phyloP scores from a whole-genome alignment of 2,888 invertebrate species.

The Aporophyla nigra region DNA sequence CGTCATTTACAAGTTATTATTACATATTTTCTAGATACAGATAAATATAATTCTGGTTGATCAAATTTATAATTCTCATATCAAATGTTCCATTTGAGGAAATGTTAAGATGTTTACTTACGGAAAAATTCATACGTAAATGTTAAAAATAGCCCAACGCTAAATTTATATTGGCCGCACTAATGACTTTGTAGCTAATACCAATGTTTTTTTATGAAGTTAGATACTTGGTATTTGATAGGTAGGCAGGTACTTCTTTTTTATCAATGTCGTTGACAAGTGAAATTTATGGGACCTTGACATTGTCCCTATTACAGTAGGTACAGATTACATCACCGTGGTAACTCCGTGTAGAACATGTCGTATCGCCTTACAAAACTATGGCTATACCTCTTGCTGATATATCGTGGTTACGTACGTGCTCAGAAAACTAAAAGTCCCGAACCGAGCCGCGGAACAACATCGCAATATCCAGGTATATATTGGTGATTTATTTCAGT shows the following conservation, averaged over 20 bases:
- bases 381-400: conserved; percentile 68
- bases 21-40: conserved; percentile 8
- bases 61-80: not conserved
- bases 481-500: conserved; percentile 61
- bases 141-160: conserved; percentile 31
- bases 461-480: conserved; percentile 47
- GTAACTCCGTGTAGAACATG: conserved; percentile 75
- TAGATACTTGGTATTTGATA: not conserved
- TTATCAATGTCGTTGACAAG: conserved; percentile 61
- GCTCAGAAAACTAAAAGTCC: conserved; percentile 72
- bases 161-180: conserved; percentile 8
- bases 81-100: conserved; percentile 30
- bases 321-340: conserved; percentile 77
- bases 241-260: conserved; percentile 15
- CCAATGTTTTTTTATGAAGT: conserved; percentile 20
- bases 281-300: conserved; percentile 83
- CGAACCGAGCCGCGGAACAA: conserved; percentile 48
- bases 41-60: not conserved
- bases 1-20: conserved; percentile 3
- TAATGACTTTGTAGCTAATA: conserved; percentile 33
- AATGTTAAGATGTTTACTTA: conserved; percentile 30
- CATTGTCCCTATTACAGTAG: conserved; percentile 81
- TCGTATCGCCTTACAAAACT: conserved; percentile 80
- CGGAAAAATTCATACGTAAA: conserved; percentile 16
- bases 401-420: conserved; percentile 74